Base-by-base conservation (phyloP, 2,888 invertebrate genomes). In the Acronicta psi region DNA sequence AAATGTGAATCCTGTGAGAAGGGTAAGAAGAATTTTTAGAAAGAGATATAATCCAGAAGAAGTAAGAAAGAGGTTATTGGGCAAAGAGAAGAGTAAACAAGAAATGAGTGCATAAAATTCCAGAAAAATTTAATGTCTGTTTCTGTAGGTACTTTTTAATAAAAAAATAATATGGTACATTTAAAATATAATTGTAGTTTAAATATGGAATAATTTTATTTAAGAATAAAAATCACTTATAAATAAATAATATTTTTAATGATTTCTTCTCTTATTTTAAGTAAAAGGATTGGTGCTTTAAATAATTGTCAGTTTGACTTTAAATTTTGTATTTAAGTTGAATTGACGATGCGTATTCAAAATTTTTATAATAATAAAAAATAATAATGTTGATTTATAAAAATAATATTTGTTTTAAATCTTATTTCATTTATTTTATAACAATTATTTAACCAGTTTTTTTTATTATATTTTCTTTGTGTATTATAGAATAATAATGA, bases 11-110 rank as follows among this genome's bases (percentile, higher is more conserved):
- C 93, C 94, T 0, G 86, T 94, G 0, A 87, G 92, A 76, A 87
- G 93, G 76, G 93, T 92, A 0, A 84, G 92, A 69, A 86, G 94
- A 36, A 91, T 94, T 7, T 94, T 90, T 56, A 91, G 83, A 67
- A 92, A 92, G 72, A 91, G 88, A 69, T 94, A 94, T 66, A 93
- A 94, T 45, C 94, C 94, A n/a, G 93, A 89, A 1, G 94, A 94
- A 85, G 94, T 94, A 7, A 92, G 94, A 81, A 89, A 88, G 79
- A 83, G 94, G 75, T 84, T 94, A 79, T 77, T 94, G 55, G 93
- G 94, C 67, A 86, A 90, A 77, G 93, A 94, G 45, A 91, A 80
- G 47, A 87, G 71, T 81, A 83, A 75, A 80, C 69, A 86, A 85
- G 70, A 75, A 16, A 73, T 60, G 76, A 60, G 72, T 72, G 56